Evolutionary conservation across 2,888 invertebrate genomes (phyloP), one percentile per base, ranked within the genome.

Genomic region (Pemphredon lugubris): DNA sequence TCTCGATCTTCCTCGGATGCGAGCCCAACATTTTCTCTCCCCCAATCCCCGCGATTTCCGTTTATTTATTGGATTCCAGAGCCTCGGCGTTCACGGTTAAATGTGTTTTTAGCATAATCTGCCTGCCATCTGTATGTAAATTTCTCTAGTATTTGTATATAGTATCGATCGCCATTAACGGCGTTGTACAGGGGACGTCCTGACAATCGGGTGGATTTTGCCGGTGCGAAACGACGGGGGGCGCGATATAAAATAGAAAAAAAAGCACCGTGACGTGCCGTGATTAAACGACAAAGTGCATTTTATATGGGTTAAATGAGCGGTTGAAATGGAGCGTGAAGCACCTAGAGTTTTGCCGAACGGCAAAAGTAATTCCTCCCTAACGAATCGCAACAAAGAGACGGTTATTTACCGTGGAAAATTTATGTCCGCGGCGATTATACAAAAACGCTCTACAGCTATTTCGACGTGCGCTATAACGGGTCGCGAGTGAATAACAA

Each of bases 101-200:
- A 42, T 32, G 42, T 32, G 13, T 39, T 42, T 40, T 20, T 18
- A 32, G 18, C 37, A 47, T 30, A 26, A 68, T 45, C 55, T 30
- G n/a, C 3, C 16, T 44, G n/a, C 26, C 16, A 44, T 30, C 55
- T 40, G 50, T 30, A 57, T 53, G 51, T 53, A 26, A 30, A 61
- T 63, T 26, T 23, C 7, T n/a, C 2, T 20, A n/a, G 13, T 48
- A 44, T 53, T 18, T 9, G 47, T 30, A 11, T 20, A 13, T 54
- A 50, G 50, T 26, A 59, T 64, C 39, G 64, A 59, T 58, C 45
- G 55, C 30, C 37, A 18, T 51, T 47, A 23, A 60, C 51, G 55
- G 5, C 20, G n/a, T 3, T 54, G 30, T 39, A n/a, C 9, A 30
- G 14, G 4, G 16, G 23, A 21, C 11, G 2, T 39, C 11, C n/a